Base-by-base conservation (phyloP, 2,113 vertebrate genomes). In the Atlantisia rogersi region DNA sequence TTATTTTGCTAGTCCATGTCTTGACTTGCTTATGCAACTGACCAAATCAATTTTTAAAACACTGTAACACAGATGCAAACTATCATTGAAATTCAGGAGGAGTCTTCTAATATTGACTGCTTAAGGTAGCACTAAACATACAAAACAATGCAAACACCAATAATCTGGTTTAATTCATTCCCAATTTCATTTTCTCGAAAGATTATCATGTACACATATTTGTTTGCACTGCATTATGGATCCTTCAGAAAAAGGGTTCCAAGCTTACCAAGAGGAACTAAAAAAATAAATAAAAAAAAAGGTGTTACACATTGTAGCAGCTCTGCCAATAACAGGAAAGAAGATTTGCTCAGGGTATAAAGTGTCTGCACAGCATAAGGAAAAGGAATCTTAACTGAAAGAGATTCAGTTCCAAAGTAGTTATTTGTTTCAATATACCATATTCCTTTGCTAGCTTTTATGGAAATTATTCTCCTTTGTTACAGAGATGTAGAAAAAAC, bases 31-130 rank as follows among this genome's bases (percentile, higher is more conserved):
- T 92, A 91, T 81, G 76, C 73, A 93, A 50, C 80, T 86, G 80
- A 86, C 58, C 80, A 92, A 96, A 93, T 81, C 82, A 86, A n/a
- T 94, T 87, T 95, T 95, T 84, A 82, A 92, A 92, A 78, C 83
- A 70, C 46, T 70, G 29, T 77, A 92, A 91, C 73, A 82, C 53
- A 87, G 71, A 88, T 65, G 62, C 70, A 88, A 90, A 71, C n/a
- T 50, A 24, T 10, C 15, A 83, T 53, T 92, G 55, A 78, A 82
- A 95, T 95, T 94, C 88, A 91, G 60, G 22, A 64, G 7, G 6
- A 52, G 35, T 76, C 64, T 32, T 82, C 52, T 28, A 29, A 39
- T 87, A 77, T 90, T 89, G 80, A 68, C 63, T 86, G 74, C 81
- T 92, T 93, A 82, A 73, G 60, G 37, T 86, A 79, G 60, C 70